Conservation (phyloP, 2,797 vertebrate species). For the Telmatherina bonti region DNA sequence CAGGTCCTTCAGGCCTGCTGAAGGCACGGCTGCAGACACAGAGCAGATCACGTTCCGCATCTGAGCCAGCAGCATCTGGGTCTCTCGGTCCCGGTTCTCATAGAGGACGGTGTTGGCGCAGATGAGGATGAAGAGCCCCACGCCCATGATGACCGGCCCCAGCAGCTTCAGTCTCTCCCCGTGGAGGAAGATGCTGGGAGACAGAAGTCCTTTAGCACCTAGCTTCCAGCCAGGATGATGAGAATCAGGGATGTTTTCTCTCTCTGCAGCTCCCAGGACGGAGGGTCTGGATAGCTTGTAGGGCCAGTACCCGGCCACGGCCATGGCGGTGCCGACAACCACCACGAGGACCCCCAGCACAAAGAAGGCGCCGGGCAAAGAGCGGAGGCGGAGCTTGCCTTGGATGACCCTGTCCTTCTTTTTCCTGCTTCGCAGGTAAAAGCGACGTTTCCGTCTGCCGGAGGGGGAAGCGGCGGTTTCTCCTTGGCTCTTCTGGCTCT, state of each 20-base stretch:
- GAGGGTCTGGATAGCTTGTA: slow-evolving; percentile 74
- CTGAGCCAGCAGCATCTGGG: slow-evolving; percentile 87
- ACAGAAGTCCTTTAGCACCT: slow-evolving; percentile 66
- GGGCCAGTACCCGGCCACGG: slow-evolving; percentile 96
- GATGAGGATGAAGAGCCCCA: slow-evolving; percentile 97
- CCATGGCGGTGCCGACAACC: slow-evolving; percentile 90
- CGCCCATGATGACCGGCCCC: slow-evolving; percentile 96
- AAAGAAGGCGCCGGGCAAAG: slow-evolving; percentile 91
- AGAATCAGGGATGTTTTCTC: slow-evolving; percentile 26
- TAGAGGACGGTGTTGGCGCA: slow-evolving; percentile 97
- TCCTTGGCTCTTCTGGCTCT: slow-evolving; percentile 61
- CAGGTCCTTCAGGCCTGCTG: slow-evolving; percentile 70
- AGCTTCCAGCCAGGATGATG: slow-evolving; percentile 69
- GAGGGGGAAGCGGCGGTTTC: slow-evolving; percentile 43
- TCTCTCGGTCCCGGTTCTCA: slow-evolving; percentile 95
- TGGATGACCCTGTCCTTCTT: slow-evolving; percentile 80
- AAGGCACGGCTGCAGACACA: slow-evolving; percentile 76
- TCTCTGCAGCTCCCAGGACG: slow-evolving; percentile 24
- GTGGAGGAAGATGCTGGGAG: slow-evolving; percentile 77
- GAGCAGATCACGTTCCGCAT: slow-evolving; percentile 85
- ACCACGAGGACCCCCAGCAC: slow-evolving; percentile 91
- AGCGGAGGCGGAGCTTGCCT: slow-evolving; percentile 92
- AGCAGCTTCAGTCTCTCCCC: slow-evolving; percentile 92
- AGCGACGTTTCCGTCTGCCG: slow-evolving; percentile 62
- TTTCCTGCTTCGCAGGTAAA: slow-evolving; percentile 70